Conservation (phyloP, 2,888 invertebrate genomes). For the Perizoma flavofasciatum region DNA sequence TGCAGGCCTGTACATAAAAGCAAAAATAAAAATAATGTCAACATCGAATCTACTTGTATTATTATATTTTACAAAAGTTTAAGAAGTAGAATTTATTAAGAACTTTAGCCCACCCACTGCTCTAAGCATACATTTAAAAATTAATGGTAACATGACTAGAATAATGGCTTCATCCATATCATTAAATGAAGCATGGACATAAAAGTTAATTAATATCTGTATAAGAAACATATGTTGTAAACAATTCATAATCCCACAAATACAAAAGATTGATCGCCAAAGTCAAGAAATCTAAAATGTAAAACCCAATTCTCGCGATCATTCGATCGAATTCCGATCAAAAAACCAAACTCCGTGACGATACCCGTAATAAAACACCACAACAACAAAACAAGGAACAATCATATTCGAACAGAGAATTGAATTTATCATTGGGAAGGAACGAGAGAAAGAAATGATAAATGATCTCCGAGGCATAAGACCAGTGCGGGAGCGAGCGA, state of each 20-base stretch:
- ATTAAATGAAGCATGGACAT: constrained; percentile 1
- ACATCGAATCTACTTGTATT: constrained; percentile 44
- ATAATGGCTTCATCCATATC: constrained; percentile 9
- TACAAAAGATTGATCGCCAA: constrained; percentile 72
- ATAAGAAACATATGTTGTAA: constrained; percentile 38
- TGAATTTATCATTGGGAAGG: constrained; percentile 82
- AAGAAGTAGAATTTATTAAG: background rate
- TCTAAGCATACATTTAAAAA: too few species aligned
- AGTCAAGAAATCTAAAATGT: constrained; percentile 74
- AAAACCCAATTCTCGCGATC: constrained; percentile 81
- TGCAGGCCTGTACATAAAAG: constrained; percentile 80
- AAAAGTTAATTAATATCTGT: constrained; percentile 41
- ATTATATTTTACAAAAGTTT: background rate
- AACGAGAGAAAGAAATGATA: constrained; percentile 81
- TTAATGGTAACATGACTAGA: background rate
- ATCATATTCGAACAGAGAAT: constrained; percentile 82
- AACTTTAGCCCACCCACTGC: background rate
- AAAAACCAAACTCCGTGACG: constrained; percentile 80
- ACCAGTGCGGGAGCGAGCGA: constrained; percentile 62
- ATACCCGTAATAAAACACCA: constrained; percentile 78
- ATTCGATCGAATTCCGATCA: constrained; percentile 78
- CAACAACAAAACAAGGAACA: constrained; percentile 81
- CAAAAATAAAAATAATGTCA: constrained; percentile 65
- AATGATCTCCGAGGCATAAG: constrained; percentile 69
- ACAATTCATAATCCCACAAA: constrained; percentile 43